Base-by-base conservation (phyloP, 2,113 vertebrate species). In the Pseudopipra pipra region DNA sequence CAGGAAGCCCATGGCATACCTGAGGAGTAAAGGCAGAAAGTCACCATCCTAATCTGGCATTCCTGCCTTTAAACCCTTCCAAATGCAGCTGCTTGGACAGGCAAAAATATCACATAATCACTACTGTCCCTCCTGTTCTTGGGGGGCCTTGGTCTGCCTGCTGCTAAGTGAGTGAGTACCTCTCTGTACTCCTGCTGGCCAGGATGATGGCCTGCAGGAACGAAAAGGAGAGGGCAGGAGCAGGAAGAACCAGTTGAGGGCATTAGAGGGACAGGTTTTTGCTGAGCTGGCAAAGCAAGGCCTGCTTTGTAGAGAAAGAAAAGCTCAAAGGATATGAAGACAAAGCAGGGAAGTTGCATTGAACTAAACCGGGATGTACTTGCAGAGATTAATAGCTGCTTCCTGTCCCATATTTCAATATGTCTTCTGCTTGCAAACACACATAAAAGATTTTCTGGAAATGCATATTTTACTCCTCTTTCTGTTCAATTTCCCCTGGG, bases 331-430 rank as follows among this genome's bases (percentile, higher is more conserved):
- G 85, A 78, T 92, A 62, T 1, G 18, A 89, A 86, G 68, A 96
- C 95, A 97, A 97, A 96, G 81, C 85, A 83, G 56, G 80, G 86
- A 96, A 94, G 68, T 91, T 83, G 27, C 62, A 49, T 8, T 89
- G 66, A 96, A 80, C 61, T 89, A 74, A 95, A 86, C 37, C 0
- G 2, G 62, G 66, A 80, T 92, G 67, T 72, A 35, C 31, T 86
- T 92, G 39, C 58, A 90, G 79, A 65, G 80, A 80, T 93, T 58
- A 76, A 83, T 81, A 72, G 54, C 84, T 79, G 49, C 66, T 96
- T 96, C 91, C 95, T 58, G 37, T 73, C 51, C 68, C 78, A 33
- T 91, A 21, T 75, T 92, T 95, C 74, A 89, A 1, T 71, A 47
- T 27, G 51, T 78, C 31, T 83, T 80, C 67, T 91, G n/a, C 41